phyloP scores from a whole-genome alignment of 2,888 invertebrate species.

The Drosophila phalerata region DNA sequence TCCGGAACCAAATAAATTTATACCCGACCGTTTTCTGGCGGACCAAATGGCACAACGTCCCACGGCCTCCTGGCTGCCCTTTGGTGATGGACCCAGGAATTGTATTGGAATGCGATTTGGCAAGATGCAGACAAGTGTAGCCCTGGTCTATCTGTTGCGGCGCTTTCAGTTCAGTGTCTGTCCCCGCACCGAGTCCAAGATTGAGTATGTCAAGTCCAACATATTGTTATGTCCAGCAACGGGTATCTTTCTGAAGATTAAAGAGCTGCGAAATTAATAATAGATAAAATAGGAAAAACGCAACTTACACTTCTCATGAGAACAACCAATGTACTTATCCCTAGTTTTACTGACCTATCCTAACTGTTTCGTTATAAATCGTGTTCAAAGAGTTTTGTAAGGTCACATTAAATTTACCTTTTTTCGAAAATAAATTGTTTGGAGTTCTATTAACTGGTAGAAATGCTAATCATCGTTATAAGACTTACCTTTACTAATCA shows the following conservation, averaged over 20 bases:
- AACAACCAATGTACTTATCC: conserved; percentile 9
- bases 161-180: conserved; percentile 65
- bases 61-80: conserved; percentile 74
- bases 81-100: conserved; percentile 80
- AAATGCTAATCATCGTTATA: background rate
- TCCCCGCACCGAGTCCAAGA: conserved; percentile 59
- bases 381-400: too few relatives aligned
- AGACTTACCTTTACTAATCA: background rate
- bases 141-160: conserved; percentile 59
- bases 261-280: conserved; percentile 33
- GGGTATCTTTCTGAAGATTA: conserved; percentile 60
- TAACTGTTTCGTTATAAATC: background rate
- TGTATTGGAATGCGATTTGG: conserved; percentile 81
- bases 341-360: background rate
- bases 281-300: background rate
- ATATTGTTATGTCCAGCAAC: conserved; percentile 43
- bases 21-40: conserved; percentile 87
- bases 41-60: conserved; percentile 86
- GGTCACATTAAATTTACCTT: background rate
- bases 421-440: too few relatives aligned
- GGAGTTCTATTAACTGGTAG: background rate
- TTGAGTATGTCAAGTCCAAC: conserved; percentile 55
- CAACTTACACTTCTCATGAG: background rate
- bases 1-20: conserved; percentile 88
- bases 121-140: conserved; percentile 74